Base-by-base conservation (phyloP, 2,888 invertebrate genomes). In the Ypsolopha sequella region DNA sequence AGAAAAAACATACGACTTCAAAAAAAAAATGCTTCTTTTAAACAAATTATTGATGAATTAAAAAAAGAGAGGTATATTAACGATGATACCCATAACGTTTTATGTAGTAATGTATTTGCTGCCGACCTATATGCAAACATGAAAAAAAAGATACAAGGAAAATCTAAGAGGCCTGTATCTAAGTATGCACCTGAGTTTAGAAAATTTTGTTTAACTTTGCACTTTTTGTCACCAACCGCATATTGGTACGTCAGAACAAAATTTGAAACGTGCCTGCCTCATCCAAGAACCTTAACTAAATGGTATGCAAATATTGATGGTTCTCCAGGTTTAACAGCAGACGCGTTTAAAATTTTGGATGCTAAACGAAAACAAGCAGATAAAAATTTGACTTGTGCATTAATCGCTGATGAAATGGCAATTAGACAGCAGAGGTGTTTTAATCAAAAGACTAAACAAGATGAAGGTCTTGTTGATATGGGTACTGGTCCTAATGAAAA, bases 381-480 rank as follows among this genome's bases (percentile, higher is more conserved):
- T 45, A 6, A 13, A 8, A 24, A 33, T 8, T n/a, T 58, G 11
- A 10, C 52, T 51, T 56, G 56, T 36, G 38, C 51, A 10, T 50
- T 62, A n/a, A 51, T 58, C 10, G 52, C 60, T 38, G 56, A 62
- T 46, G 58, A 62, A 52, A 61, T 64, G 57, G 24, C 48, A 9
- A 38, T 48, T 10, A 38, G 48, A 38, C 48, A 39, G 13, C 48
- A 39, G n/a, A 48, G 41, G 56, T 6, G 57, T 61, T 41, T 51
- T 54, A 7, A 46, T 56, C 52, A 53, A 58, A 53, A 58, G 51
- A 46, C 13, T 59, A 45, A 47, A 11, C 47, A 35, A 36, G 10
- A 36, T 13, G 36, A 14, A 14, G 51, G 45, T 14, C 11, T 45
- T 33, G 38, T 51, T 14, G 43, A 43, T 10, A 44, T 51, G 38